These are phyloP conservation scores for Bucorvus abyssinicus DNA, from an alignment of 2,797 vertebrate species.

Conservation along the genomic window DNA sequence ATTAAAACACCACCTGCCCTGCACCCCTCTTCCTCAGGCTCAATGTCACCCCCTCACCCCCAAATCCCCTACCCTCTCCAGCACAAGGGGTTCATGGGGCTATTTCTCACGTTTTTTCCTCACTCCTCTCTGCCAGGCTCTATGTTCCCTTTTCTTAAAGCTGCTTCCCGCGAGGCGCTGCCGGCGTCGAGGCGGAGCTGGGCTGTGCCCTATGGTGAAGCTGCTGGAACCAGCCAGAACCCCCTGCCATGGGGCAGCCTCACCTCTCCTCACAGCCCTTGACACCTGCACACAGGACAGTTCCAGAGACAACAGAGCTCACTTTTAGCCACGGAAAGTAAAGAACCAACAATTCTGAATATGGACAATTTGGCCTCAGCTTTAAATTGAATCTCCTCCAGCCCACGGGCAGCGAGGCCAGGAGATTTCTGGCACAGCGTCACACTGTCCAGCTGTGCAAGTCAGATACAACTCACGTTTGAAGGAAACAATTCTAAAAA, in stretches of 20 bases:
- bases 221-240: fast-evolving
- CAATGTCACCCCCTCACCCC: too few species aligned
- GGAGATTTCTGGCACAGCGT: neutral
- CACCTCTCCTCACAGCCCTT: neutral
- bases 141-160: neutral
- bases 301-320: neutral
- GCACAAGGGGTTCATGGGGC: fast-evolving
- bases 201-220: neutral
- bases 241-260: neutral
- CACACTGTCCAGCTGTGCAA: too few species aligned
- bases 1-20: neutral
- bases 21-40: neutral
- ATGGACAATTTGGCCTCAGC: neutral
- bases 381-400: neutral
- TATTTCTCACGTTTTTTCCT: neutral
- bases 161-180: fast-evolving
- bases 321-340: neutral
- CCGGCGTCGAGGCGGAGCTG: fast-evolving
- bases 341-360: neutral
- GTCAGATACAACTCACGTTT: neutral
- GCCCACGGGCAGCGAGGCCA: fast-evolving
- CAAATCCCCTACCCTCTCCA: neutral
- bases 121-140: fast-evolving
- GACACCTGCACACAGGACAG: fast-evolving
- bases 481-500: neutral